Percentiles rank a stretch among this genome's conserved stretches.
Conservation (phyloP, 1,140 invertebrate genomes). For the Oedothorax gibbosus region DNA sequence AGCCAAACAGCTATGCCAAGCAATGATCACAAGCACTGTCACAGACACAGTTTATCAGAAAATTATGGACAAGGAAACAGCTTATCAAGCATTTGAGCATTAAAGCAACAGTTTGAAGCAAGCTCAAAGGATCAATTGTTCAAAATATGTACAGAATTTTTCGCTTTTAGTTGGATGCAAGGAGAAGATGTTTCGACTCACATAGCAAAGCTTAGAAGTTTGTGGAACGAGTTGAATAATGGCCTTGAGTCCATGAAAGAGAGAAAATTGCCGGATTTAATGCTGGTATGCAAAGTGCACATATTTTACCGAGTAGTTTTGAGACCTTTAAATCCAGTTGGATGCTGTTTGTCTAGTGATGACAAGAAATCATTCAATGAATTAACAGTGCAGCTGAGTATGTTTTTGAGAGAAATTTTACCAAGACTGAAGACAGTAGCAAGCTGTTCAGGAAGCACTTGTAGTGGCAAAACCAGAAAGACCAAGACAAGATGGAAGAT, state of each 20-base stretch:
- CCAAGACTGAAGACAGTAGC: no score
- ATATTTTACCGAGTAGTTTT: conserved; percentile 13
- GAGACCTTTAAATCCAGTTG: conserved; percentile 14
- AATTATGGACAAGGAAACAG: conserved; percentile 30
- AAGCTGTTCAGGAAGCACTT: background rate
- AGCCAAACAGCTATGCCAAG: conserved; percentile 25
- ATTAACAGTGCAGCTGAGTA: background rate
- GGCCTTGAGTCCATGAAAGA: no score
- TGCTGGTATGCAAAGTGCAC: no score
- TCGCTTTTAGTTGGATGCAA: no score
- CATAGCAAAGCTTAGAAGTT: no score
- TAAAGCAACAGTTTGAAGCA: conserved; percentile 23
- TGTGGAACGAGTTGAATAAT: no score
- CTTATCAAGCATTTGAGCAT: conserved; percentile 24
- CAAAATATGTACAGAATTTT: no score
- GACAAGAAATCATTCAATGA: no score
- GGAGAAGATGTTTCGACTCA: no score
- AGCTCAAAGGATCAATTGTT: no score
- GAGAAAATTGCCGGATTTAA: no score
- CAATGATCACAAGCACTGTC: conserved; percentile 28
- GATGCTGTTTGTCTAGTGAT: conserved; percentile 26
- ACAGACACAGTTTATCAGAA: conserved; percentile 26
- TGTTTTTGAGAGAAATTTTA: no score
- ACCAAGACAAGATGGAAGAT: background rate
- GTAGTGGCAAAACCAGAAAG: conserved; percentile 36